Percentiles rank a stretch among this genome's conserved stretches.
phyloP scores from a whole-genome alignment of 2,797 vertebrate genomes.

The Anomalospiza imberbis region DNA sequence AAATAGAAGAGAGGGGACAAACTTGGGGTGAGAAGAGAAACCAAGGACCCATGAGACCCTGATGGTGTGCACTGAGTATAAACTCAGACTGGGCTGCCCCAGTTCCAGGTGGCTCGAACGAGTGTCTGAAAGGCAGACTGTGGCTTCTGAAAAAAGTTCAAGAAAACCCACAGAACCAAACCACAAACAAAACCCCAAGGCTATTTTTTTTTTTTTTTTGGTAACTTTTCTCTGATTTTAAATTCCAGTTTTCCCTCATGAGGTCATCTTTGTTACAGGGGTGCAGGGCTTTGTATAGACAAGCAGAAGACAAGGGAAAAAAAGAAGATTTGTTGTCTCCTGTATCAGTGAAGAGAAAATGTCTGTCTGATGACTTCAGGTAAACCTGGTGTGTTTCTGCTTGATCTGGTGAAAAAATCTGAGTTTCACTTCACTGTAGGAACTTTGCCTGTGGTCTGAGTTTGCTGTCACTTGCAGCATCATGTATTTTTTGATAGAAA shows the following conservation, averaged over 20 bases:
- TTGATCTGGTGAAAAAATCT: neutral
- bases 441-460: neutral
- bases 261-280: neutral
- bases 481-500: neutral
- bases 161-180: neutral
- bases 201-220: rapidly evolving
- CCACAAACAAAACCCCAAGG: neutral
- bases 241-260: neutral
- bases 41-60: neutral
- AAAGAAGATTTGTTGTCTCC: neutral
- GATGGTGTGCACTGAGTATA: neutral
- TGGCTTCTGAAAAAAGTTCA: neutral
- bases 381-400: neutral
- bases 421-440: conserved; percentile 32
- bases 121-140: neutral
- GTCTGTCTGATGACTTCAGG: neutral
- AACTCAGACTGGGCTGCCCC: neutral
- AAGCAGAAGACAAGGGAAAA: neutral
- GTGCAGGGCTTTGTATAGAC: neutral
- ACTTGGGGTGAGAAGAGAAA: neutral
- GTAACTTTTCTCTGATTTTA: neutral
- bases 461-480: neutral
- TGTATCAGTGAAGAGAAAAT: neutral
- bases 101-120: neutral
- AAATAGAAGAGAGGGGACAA: neutral